Evolutionary conservation across 2,888 invertebrate species (phyloP), one percentile per base, ranked within the genome.

Genomic region (Amblyjoppa fuscipennis): DNA sequence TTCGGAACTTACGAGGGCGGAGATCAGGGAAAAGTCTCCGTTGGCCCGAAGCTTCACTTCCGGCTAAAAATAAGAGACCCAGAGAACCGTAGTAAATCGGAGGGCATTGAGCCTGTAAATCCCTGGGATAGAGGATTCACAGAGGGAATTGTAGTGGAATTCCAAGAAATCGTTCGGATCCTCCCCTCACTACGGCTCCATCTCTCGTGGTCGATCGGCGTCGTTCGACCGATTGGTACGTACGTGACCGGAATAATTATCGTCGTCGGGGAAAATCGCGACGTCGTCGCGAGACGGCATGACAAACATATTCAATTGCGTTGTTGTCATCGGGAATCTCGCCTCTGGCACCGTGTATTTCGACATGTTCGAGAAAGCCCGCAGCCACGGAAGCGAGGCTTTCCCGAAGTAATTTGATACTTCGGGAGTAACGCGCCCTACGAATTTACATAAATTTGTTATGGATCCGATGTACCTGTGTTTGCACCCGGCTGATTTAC

Each of bases 201-300:
- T 64, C 64, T 64, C 64, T 31, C 64, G 74, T 16, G 75, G 70
- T 83, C 61, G 69, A 83, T 83, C 70, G 79, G 66, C 79, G 70
- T 83, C 79, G 51, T 69, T 59, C 78, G 73, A 71, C 85, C 76
- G 83, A 83, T 85, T 68, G 83, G 73, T 80, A 73, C 80, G 76
- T 73, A 70, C 85, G 85, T 86, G 85, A 53, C 69, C 61, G 51
- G 83, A 83, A 86, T 83, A 86, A 86, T 86, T 77, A 83, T 84
- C 81, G 25, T 56, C 69, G 76, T 77, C 77, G 76, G 59, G 56
- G 59, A 74, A 76, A 83, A 85, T 82, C 80, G 73, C 51, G 49
- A 45, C 61, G 59, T 74, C 59, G 61, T 68, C 69, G 79, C 34
- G 28, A 28, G 77, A 45, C 20, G 41, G 49, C 51, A 53, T 59